Conservation (phyloP, 2,888 invertebrate species). For the Endomychus coccineus region DNA sequence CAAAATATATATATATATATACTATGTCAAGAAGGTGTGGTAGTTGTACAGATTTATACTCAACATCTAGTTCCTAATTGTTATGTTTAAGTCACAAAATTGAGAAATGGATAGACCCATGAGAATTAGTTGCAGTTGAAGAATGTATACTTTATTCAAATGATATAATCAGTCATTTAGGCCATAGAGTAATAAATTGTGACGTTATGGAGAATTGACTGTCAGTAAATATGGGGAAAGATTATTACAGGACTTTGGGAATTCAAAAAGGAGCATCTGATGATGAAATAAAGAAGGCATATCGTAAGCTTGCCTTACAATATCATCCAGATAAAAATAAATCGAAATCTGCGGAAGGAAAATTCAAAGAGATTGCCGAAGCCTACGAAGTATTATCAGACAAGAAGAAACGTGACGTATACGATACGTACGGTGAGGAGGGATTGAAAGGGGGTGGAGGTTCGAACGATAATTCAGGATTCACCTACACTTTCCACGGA, state of each 20-base stretch:
- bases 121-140: too few species aligned
- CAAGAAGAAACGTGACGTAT: slow-evolving; percentile 87
- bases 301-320: slow-evolving; percentile 87
- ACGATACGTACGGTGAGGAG: slow-evolving; percentile 86
- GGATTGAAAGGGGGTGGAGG: slow-evolving; percentile 67
- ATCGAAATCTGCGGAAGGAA: slow-evolving; percentile 83
- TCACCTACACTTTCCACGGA: slow-evolving; percentile 80
- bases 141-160: too few species aligned
- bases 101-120: too few species aligned
- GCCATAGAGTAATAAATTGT: too few species aligned
- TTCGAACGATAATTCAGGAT: slow-evolving; percentile 46
- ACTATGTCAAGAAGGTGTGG: too few species aligned
- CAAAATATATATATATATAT: too few species aligned
- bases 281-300: slow-evolving; percentile 94
- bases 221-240: slow-evolving; percentile 99
- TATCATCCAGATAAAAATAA: slow-evolving; percentile 99
- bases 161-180: too few species aligned
- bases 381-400: slow-evolving; percentile 96
- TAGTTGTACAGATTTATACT: too few species aligned
- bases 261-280: slow-evolving; percentile 75
- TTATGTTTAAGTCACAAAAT: too few species aligned
- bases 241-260: slow-evolving; percentile 91
- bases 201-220: too few species aligned
- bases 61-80: too few species aligned
- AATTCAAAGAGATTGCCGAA: slow-evolving; percentile 92